Evolutionary conservation across 1,140 invertebrate genomes (phyloP).

Genomic region (Macrocentrus cingulum): DNA sequence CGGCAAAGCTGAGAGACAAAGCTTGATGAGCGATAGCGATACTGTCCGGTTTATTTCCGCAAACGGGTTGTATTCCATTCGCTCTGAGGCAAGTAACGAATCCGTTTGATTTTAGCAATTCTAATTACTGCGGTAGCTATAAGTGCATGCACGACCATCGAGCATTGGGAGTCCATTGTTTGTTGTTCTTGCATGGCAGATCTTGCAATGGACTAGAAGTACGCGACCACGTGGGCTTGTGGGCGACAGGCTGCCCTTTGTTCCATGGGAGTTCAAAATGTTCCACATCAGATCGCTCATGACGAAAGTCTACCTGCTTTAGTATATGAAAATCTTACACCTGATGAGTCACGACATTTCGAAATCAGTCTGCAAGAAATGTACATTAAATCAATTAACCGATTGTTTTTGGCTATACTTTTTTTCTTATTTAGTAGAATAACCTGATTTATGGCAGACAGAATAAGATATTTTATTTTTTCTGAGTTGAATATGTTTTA

Average conservation of each 20-base stretch:
- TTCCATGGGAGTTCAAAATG: background rate
- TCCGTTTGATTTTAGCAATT: background rate
- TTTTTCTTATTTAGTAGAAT: too few species aligned
- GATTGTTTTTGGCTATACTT: too few species aligned
- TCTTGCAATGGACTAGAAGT: conserved; percentile 3
- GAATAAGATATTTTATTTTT: too few species aligned
- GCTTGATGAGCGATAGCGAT: too few species aligned
- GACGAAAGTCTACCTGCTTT: background rate
- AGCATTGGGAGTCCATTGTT: background rate
- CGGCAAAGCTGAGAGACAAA: too few species aligned
- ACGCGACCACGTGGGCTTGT: background rate
- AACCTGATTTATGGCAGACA: too few species aligned
- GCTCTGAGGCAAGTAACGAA: background rate
- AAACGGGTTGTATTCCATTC: too few species aligned
- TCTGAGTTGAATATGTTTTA: too few species aligned
- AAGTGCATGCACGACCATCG: background rate
- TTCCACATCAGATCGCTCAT: conserved; percentile 6
- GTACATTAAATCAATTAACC: too few species aligned
- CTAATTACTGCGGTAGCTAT: background rate
- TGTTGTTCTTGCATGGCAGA: background rate
- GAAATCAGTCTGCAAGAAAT: too few species aligned
- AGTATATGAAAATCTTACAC: too few species aligned
- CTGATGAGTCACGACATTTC: too few species aligned
- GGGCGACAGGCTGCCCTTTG: background rate
- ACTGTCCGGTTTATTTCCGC: background rate